phyloP scores from a whole-genome alignment of 2,888 invertebrate genomes.

The Leptinotarsa tumamoca region DNA sequence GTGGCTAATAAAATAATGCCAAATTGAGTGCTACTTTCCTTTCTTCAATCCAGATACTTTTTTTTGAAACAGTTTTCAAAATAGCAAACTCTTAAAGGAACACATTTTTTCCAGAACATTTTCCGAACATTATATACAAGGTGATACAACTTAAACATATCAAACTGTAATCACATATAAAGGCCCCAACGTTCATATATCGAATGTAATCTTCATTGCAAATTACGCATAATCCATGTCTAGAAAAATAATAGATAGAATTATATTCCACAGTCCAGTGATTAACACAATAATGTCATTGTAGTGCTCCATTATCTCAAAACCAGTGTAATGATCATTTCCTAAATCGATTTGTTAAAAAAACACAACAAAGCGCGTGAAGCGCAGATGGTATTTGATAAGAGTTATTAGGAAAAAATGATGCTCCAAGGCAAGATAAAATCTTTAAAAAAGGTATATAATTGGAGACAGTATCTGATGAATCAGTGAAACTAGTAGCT shows the following conservation, averaged over 20 bases:
- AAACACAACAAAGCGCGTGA: not conserved
- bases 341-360: not conserved
- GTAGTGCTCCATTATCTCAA: not conserved
- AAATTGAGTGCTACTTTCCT: too few relatives aligned
- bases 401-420: conserved; percentile 2
- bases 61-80: too few relatives aligned
- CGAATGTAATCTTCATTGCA: too few relatives aligned
- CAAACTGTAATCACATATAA: too few relatives aligned
- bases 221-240: not conserved
- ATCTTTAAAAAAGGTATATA: conserved; percentile 1
- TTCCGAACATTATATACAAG: too few relatives aligned
- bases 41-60: too few relatives aligned
- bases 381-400: not conserved
- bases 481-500: not conserved
- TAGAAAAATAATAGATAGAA: not conserved
- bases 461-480: not conserved
- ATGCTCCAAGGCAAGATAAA: not conserved
- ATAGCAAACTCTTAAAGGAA: too few relatives aligned
- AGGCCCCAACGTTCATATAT: too few relatives aligned
- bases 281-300: not conserved
- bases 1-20: too few relatives aligned
- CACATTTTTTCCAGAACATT: too few relatives aligned
- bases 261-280: not conserved
- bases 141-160: too few relatives aligned
- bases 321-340: not conserved